A percentile compares a stretch with the other conserved stretches of the same genome.
phyloP scores from a whole-genome alignment of 2,888 invertebrate genomes.

The Tethea ocularis region DNA sequence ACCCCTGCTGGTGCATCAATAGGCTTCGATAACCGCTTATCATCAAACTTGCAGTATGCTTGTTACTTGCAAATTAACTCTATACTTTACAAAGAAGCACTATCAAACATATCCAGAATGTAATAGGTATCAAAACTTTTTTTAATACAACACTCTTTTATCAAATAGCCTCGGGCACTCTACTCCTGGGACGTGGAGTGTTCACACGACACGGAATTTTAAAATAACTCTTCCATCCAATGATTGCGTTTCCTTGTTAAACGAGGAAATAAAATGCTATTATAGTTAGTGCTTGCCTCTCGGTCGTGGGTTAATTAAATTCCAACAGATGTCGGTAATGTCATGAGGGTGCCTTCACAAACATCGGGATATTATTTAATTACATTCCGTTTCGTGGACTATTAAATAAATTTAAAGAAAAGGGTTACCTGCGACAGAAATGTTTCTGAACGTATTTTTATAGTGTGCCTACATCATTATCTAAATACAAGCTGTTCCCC shows the following conservation, averaged over 20 bases:
- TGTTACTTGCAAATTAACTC: no score
- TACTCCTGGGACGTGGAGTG: background rate
- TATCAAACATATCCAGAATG: no score
- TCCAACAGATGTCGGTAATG: conserved; percentile 5
- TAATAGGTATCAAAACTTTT: background rate
- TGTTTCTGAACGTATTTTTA: no score
- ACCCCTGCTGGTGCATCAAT: no score
- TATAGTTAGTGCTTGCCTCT: background rate
- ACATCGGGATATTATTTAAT: background rate
- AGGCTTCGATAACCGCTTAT: no score
- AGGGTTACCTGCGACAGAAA: no score
- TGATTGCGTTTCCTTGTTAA: conserved; percentile 1
- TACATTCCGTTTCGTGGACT: background rate
- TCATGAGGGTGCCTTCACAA: background rate
- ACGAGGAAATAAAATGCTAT: conserved; percentile 11
- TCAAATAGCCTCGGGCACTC: background rate
- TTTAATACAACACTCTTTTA: background rate
- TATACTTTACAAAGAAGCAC: no score
- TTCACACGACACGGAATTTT: background rate
- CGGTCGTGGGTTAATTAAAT: conserved; percentile 12
- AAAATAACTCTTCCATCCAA: conserved; percentile 7
- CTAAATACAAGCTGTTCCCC: no score
- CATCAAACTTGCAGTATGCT: no score
- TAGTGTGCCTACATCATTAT: no score
- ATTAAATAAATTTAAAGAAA: no score